Conservation (phyloP, 2,797 vertebrate genomes). For the Gymnodraco acuticeps region DNA sequence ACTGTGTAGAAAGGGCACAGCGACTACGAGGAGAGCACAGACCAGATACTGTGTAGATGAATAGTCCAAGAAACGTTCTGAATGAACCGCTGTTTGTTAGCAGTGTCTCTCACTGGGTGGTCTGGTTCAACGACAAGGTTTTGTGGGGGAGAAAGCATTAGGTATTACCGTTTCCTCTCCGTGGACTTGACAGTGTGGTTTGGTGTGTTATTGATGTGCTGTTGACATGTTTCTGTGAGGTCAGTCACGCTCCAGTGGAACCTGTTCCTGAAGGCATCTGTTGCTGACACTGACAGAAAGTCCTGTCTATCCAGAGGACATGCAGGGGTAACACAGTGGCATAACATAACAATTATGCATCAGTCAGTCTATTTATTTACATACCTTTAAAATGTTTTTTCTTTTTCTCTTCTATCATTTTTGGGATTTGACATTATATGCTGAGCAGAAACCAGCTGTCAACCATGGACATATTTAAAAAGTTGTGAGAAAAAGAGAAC, state of each 20-base stretch:
- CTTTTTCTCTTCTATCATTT: conserved; percentile 12
- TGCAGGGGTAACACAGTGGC: conserved; percentile 5
- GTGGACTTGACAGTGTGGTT: conserved; percentile 35
- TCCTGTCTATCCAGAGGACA: conserved; percentile 2
- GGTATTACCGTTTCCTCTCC: conserved; percentile 64
- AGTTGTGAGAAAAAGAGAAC: conserved; percentile 50
- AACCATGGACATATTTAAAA: conserved; percentile 43
- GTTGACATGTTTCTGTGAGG: conserved; percentile 66
- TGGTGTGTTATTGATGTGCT: conserved; percentile 66
- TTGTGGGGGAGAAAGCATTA: conserved; percentile 65
- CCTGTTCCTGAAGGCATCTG: conserved; percentile 66
- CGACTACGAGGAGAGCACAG: not conserved
- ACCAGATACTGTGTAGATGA: conserved; percentile 20
- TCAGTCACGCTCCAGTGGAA: conserved; percentile 46
- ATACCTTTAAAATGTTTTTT: not conserved
- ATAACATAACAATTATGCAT: not conserved
- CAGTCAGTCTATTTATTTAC: conserved; percentile 11
- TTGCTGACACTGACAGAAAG: conserved; percentile 59
- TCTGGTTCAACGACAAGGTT: conserved; percentile 46
- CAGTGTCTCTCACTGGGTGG: conserved; percentile 69
- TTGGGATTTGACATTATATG: conserved; percentile 4
- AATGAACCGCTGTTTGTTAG: conserved; percentile 49
- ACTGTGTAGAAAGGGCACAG: not conserved
- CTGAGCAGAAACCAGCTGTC: conserved; percentile 37
- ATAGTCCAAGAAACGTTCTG: conserved; percentile 16